These are phyloP conservation scores for Onthophagus taurus DNA, from an alignment of 1,140 invertebrate genomes.

Conservation along the genomic window DNA sequence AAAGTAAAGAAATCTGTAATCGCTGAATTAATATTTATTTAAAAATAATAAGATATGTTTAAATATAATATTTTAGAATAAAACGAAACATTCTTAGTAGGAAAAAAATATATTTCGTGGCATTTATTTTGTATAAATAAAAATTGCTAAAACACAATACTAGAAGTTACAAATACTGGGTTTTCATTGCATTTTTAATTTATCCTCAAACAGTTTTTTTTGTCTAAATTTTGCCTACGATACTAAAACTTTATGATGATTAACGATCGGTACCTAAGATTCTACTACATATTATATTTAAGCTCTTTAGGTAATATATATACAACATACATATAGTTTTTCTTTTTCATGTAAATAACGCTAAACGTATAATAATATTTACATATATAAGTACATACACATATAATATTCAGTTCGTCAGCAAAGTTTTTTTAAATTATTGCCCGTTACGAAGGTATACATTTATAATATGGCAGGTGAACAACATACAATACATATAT, in stretches of 20 bases:
- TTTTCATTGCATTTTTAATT: not conserved
- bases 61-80: conserved; percentile 1
- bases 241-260: no score
- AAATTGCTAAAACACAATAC: conserved; percentile 3
- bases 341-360: conserved; percentile 4
- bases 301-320: conserved; percentile 8
- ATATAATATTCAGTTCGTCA: not conserved
- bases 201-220: not conserved
- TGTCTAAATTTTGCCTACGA: no score
- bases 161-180: conserved; percentile 9
- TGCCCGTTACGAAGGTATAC: not conserved
- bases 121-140: conserved; percentile 21
- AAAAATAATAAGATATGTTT: conserved; percentile 1
- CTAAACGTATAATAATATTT: conserved; percentile 10
- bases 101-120: conserved; percentile 25
- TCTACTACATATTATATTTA: conserved; percentile 3
- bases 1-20: not conserved
- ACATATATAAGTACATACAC: conserved; percentile 10
- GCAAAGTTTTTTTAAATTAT: not conserved
- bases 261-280: conserved; percentile 2
- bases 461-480: not conserved
- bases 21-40: not conserved
- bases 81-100: conserved; percentile 13
- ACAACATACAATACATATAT: not conserved
- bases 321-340: conserved; percentile 4